A percentile compares a stretch with the other conserved stretches of the same genome.
Evolutionary conservation across 2,113 vertebrate species (phyloP).

Genomic region (Orycteropus afer): DNA sequence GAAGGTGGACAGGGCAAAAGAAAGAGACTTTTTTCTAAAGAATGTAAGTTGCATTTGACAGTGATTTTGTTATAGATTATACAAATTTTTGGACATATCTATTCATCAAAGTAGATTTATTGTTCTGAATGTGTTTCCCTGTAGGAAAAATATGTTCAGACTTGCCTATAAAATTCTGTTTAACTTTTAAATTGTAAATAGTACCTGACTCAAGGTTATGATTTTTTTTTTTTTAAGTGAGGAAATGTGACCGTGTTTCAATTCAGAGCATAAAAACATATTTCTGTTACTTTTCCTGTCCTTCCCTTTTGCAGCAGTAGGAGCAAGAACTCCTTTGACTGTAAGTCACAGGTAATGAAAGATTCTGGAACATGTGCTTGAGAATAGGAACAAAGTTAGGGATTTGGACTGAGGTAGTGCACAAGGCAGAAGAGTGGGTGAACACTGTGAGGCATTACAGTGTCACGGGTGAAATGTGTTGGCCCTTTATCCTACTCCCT

Average conservation of each 20-base stretch:
- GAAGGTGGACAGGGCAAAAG: slow-evolving; percentile 93
- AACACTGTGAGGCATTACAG: neutral
- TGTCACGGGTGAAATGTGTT: neutral
- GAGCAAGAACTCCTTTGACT: neutral
- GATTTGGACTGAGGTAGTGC: neutral
- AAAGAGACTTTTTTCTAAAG: slow-evolving; percentile 97
- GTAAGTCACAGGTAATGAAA: neutral
- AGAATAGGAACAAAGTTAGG: neutral
- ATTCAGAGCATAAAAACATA: neutral
- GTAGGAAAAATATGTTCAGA: slow-evolving; percentile 8
- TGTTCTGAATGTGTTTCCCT: slow-evolving; percentile 7
- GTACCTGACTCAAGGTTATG: neutral
- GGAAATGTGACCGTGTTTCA: neutral
- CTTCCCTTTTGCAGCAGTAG: neutral
- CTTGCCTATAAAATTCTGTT: slow-evolving; percentile 18
- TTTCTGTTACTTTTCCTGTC: neutral
- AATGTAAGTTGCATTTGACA: slow-evolving; percentile 86
- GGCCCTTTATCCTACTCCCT: neutral
- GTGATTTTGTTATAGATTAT: neutral
- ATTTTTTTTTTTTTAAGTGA: neutral
- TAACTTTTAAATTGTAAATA: slow-evolving; percentile 29
- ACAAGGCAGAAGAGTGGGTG: neutral
- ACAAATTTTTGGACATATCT: neutral
- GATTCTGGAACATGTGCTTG: neutral
- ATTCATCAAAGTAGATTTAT: neutral